Percentiles rank a stretch among this genome's conserved stretches.
Conservation (phyloP, 2,797 vertebrate species). For the Coccyzus lansbergi region DNA sequence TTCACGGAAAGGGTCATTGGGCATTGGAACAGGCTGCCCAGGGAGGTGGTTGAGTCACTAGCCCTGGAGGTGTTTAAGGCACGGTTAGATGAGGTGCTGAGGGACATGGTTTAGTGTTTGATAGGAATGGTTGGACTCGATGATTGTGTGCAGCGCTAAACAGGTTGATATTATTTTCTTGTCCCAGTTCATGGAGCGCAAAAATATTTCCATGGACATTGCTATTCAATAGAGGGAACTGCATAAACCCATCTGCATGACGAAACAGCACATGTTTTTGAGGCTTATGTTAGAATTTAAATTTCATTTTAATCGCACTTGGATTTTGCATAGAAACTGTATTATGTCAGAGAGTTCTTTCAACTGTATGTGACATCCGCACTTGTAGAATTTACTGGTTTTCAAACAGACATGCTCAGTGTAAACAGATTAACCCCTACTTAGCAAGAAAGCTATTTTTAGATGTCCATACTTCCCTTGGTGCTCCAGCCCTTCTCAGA, state of each 20-base stretch:
- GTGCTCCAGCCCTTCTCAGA: background rate
- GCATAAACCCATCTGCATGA: background rate
- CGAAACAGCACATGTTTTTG: background rate
- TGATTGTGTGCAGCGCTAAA: background rate
- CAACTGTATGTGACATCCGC: background rate
- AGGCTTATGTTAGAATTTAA: background rate
- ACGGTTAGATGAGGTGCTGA: no score
- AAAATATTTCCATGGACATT: background rate
- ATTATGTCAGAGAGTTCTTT: background rate
- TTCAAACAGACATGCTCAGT: background rate
- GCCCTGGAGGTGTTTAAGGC: no score
- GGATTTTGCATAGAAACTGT: background rate
- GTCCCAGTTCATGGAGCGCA: background rate
- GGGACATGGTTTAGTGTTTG: no score
- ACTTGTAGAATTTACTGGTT: background rate
- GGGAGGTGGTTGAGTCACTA: no score
- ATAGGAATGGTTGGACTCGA: no score
- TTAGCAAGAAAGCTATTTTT: background rate
- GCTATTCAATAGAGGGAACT: background rate
- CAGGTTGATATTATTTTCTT: background rate
- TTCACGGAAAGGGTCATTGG: no score
- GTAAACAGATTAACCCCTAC: background rate
- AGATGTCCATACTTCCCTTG: background rate
- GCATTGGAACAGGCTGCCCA: no score
- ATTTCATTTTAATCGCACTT: background rate